Evolutionary conservation across 2,888 invertebrate genomes (phyloP).

Genomic region (Lasioglossum malachurum): DNA sequence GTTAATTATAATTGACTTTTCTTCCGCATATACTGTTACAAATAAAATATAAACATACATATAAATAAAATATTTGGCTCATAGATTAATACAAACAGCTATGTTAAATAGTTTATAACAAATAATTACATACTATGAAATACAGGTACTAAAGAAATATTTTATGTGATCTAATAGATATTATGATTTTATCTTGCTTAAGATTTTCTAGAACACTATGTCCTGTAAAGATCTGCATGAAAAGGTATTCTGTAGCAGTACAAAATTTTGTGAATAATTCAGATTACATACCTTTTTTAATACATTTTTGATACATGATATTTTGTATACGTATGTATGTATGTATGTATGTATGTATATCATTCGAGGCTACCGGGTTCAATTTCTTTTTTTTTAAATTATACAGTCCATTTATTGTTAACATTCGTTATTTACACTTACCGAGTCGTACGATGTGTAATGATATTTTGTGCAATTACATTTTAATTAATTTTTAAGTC

Average conservation of each 20-base stretch:
- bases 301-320: slow-evolving; percentile 36
- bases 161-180: slow-evolving; percentile 27
- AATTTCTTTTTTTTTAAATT: slow-evolving; percentile 35
- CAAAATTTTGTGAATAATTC: slow-evolving; percentile 37
- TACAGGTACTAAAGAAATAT: slow-evolving; percentile 42
- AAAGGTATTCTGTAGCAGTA: background rate
- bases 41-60: background rate
- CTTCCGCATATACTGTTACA: background rate
- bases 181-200: slow-evolving; percentile 31
- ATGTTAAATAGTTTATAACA: slow-evolving; percentile 31
- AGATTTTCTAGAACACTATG: slow-evolving; percentile 23
- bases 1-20: background rate
- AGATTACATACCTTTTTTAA: slow-evolving; percentile 27
- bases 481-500: slow-evolving; percentile 4
- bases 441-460: slow-evolving; percentile 1
- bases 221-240: slow-evolving; percentile 21
- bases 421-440: slow-evolving; percentile 17
- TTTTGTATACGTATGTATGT: slow-evolving; percentile 27
- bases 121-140: slow-evolving; percentile 35
- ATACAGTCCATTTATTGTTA: slow-evolving; percentile 37
- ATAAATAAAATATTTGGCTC: slow-evolving; percentile 26
- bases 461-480: slow-evolving; percentile 35
- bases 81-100: slow-evolving; percentile 32
- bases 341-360: slow-evolving; percentile 15
- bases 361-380: slow-evolving; percentile 30